Percentiles rank a stretch among this genome's conserved stretches.
Evolutionary conservation across 2,888 invertebrate genomes (phyloP).

Genomic region (Magallana nippona): DNA sequence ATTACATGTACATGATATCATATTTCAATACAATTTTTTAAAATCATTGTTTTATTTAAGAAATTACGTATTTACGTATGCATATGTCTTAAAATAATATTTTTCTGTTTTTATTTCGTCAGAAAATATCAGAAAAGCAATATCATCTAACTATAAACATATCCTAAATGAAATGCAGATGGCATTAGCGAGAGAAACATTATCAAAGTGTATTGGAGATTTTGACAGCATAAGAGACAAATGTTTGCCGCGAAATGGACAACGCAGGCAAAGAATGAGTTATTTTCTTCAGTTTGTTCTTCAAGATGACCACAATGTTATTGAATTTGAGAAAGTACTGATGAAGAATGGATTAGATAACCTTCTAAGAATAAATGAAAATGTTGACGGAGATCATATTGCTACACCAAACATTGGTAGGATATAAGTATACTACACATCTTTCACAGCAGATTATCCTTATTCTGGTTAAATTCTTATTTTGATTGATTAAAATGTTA

Average conservation of each 20-base stretch:
- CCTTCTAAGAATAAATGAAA: not conserved
- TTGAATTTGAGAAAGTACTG: conserved; percentile 31
- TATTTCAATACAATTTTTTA: no score
- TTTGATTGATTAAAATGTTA: no score
- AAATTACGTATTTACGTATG: no score
- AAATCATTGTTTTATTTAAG: no score
- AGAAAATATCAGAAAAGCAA: conserved; percentile 15
- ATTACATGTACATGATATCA: no score
- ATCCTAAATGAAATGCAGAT: conserved; percentile 27
- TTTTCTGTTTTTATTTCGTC: not conserved
- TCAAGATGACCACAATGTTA: conserved; percentile 27
- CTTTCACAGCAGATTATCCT: no score
- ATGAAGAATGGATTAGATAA: not conserved
- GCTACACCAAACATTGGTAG: conserved; percentile 1
- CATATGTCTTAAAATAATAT: not conserved
- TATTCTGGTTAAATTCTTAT: no score
- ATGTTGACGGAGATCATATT: not conserved
- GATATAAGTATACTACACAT: no score
- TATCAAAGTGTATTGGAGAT: conserved; percentile 9
- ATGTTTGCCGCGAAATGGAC: not conserved
- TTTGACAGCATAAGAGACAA: not conserved
- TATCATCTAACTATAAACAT: not conserved
- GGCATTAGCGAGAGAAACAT: conserved; percentile 4
- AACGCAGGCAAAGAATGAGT: conserved; percentile 3
- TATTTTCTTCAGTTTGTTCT: conserved; percentile 29